These are phyloP conservation scores for Eristalis pertinax DNA, from an alignment of 2,888 invertebrate genomes.

Conservation along the genomic window DNA sequence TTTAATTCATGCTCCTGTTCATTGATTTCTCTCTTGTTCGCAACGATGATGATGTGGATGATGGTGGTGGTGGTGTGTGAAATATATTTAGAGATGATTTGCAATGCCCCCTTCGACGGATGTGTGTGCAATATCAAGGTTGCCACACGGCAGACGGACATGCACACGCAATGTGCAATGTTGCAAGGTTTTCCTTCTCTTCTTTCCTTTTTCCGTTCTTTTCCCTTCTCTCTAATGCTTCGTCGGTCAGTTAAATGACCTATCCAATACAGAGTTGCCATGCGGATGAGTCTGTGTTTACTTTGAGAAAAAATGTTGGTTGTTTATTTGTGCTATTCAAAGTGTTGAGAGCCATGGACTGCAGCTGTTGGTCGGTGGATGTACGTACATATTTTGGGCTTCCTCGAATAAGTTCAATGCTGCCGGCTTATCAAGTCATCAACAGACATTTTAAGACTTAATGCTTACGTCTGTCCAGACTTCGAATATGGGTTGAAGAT, in stretches of 20 bases:
- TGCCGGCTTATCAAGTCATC: too few species aligned
- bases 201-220: conserved; percentile 5
- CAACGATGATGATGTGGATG: too few species aligned
- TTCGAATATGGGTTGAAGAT: too few species aligned
- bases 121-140: conserved; percentile 54
- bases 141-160: conserved; percentile 21
- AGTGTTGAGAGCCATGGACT: too few species aligned
- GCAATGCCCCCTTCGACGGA: conserved; percentile 18
- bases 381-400: too few species aligned
- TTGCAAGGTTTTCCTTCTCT: conserved; percentile 28
- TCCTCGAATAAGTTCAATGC: too few species aligned
- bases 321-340: too few species aligned
- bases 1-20: conserved; percentile 62
- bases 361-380: too few species aligned
- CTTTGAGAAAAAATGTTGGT: too few species aligned
- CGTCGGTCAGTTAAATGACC: conserved; percentile 50
- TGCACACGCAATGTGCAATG: conserved; percentile 13
- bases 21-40: conserved; percentile 56
- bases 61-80: conserved; percentile 6
- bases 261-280: conserved; percentile 47
- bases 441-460: too few species aligned
- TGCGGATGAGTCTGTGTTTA: not conserved
- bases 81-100: conserved; percentile 29
- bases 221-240: not conserved
- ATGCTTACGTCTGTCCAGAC: too few species aligned